A percentile compares a stretch with the other conserved stretches of the same genome.
phyloP scores from a whole-genome alignment of 2,888 invertebrate genomes.

The Archips xylosteana region DNA sequence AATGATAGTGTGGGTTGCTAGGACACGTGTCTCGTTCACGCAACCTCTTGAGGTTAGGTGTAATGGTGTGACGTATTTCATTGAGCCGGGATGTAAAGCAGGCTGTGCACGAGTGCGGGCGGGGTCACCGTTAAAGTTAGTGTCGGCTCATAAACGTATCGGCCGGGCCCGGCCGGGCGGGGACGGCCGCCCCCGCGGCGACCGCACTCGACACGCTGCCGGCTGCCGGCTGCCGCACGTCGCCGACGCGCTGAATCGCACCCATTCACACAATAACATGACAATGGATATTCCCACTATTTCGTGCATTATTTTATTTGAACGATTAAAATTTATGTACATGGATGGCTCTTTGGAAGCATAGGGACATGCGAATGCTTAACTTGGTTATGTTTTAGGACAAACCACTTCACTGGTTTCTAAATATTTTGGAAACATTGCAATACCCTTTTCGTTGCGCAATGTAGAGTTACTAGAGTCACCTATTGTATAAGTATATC shows the following conservation, averaged over 20 bases:
- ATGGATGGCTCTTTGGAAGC: background rate
- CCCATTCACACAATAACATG: conserved; percentile 70
- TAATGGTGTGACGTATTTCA: conserved; percentile 67
- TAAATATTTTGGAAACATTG: too few species aligned
- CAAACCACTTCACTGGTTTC: background rate
- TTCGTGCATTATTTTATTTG: conserved; percentile 16
- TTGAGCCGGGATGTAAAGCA: conserved; percentile 78
- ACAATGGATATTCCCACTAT: conserved; percentile 53
- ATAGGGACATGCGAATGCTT: background rate
- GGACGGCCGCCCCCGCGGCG: conserved; percentile 76
- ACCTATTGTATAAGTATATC: conserved; percentile 25
- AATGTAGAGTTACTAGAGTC: background rate
- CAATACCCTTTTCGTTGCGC: background rate
- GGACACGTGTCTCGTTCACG: conserved; percentile 30
- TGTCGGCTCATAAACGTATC: conserved; percentile 84
- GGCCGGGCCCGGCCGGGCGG: conserved; percentile 57
- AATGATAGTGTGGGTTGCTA: conserved; percentile 31
- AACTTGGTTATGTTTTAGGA: background rate
- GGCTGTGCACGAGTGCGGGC: conserved; percentile 73
- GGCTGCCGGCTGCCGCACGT: conserved; percentile 74
- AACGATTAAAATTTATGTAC: background rate
- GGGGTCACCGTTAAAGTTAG: conserved; percentile 79
- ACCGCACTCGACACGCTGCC: conserved; percentile 83
- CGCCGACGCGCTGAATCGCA: conserved; percentile 82
- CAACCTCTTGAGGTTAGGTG: conserved; percentile 41